Evolutionary conservation across 92 coral and sea anemone species (phyloP), one percentile per base, ranked within the genome.

Genomic region (Scolanthus callimorphus): DNA sequence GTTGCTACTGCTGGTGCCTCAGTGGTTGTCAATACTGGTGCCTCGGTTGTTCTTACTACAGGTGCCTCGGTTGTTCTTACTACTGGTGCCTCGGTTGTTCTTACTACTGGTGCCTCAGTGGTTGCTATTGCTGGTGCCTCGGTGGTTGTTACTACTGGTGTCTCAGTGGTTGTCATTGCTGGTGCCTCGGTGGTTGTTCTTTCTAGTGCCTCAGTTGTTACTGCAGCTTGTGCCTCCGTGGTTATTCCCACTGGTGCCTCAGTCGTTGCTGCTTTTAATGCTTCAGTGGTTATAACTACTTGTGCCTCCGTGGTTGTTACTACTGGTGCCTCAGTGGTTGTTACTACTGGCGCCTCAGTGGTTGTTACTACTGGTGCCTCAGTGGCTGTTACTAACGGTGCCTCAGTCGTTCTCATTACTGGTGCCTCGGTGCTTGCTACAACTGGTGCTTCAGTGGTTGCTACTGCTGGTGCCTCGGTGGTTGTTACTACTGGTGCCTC

Each of bases 101-200:
- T n/a, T n/a, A n/a, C n/a, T n/a, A 6, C 52, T 6, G 52, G 52
- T 20, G 52, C 52, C 22, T 4, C 52, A 6, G 52, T 46, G 52
- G 52, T 10, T 9, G 15, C 43, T 34, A 15, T 15, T 34, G 8
- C 52, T 6, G 52, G 52, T 46, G 52, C 52, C 11, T 9, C 52
- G 4, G 52, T 46, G 8, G 12, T 20, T 46, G 52, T 11, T 9
- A 4, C 17, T 19, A 4, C 52, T 46, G 52, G 52, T 46, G 52
- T 21, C 11, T 9, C 52, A 15, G 41, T 34, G 41, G 52, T 46
- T 34, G n/a, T n/a, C n/a, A n/a, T n/a, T 6, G 4, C 52, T 6
- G 52, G 52, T 20, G 52, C 52, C 11, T 9, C 11, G 4, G 52
- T 46, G 52, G 52, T 10, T 46, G 23, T 9, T 20, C 4, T 21